Percentiles rank a stretch among this genome's conserved stretches.
phyloP scores from a whole-genome alignment of 2,113 vertebrate species.

The Calcarius ornatus region DNA sequence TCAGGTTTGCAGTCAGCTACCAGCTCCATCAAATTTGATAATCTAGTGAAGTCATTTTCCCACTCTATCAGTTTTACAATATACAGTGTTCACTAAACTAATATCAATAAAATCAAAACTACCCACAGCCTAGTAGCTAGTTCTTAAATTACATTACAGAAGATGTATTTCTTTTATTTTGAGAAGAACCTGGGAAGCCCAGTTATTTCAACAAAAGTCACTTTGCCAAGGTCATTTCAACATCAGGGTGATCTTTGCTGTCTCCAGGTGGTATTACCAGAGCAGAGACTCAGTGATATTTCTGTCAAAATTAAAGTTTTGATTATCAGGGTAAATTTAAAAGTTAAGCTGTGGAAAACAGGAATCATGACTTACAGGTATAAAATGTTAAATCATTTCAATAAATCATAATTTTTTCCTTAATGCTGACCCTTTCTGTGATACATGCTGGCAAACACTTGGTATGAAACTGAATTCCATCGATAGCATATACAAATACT shows the following conservation, averaged over 20 bases:
- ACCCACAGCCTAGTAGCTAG: slow-evolving; percentile 3
- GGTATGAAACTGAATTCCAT: not conserved
- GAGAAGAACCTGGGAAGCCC: not conserved
- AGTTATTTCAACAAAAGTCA: not conserved
- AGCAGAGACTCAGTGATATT: not conserved
- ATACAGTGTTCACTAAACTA: slow-evolving; percentile 56
- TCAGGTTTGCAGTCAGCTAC: not conserved
- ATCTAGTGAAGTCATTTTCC: slow-evolving; percentile 48
- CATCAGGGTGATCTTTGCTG: not conserved
- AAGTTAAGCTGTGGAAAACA: not conserved
- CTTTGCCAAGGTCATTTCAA: slow-evolving; percentile 23
- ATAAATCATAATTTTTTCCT: not conserved
- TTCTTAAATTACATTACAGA: slow-evolving; percentile 21
- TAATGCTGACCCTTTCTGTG: not conserved
- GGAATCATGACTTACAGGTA: not conserved
- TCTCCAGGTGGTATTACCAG: not conserved
- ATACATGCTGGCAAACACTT: not conserved
- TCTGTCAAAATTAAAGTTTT: not conserved
- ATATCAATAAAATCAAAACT: slow-evolving; percentile 48
- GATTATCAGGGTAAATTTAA: not conserved
- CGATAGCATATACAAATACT: not conserved
- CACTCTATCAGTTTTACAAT: slow-evolving; percentile 51
- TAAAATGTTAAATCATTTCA: not conserved
- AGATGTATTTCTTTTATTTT: slow-evolving; percentile 39
- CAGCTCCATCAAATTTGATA: slow-evolving; percentile 39